Evolutionary conservation across 2,113 vertebrate species (phyloP), one percentile per base, ranked within the genome.

Genomic region (Myotis davidii): DNA sequence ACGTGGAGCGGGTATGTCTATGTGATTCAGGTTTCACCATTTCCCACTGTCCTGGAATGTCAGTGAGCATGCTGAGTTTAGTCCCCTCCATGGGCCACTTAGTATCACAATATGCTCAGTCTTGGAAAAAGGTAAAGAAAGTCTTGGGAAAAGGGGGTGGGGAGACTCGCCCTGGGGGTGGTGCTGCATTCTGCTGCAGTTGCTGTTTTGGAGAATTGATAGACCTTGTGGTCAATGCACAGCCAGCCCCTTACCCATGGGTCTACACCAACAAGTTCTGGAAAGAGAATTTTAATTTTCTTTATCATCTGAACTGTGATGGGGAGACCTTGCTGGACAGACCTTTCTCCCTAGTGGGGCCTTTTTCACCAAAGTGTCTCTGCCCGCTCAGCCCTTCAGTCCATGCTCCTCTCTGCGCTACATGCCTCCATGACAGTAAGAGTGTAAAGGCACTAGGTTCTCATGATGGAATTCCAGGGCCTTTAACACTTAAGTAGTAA

Each of bases 1-100:
- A 59, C 18, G 10, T 61, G 52, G 39, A 79, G 5, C 3, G 8
- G 14, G 29, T 23, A 23, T 32, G 59, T 29, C 34, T 81, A 50
- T 32, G 39, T 64, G 45, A 52, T 32, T 32, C 12, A 21, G 67
- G 17, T 13, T 34, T 82, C 21, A 29, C 12, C 16, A 4, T 21
- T 76, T 72, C 39, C 27, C 5, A 2, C 52, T 52, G 12, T 78
- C 25, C 39, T 42, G 9, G 32, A 42, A 48, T 34, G 13, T 69
- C 17, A 27, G 85, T n/a, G 59, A 72, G 29, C 27, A 13, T 45
- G 29, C 32, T 48, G 67, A 59, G 27, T 29, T 54, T 11, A 27
- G 5, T 86, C 12, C 9, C 70, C 1, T 39, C 20, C 9, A 2
- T 5, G 10, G 25, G 61, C 27, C 20, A 0, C 2, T 1, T 2